Evolutionary conservation across 2,113 vertebrate genomes (phyloP), one percentile per base, ranked within the genome.

Genomic region (Sigmodon hispidus): DNA sequence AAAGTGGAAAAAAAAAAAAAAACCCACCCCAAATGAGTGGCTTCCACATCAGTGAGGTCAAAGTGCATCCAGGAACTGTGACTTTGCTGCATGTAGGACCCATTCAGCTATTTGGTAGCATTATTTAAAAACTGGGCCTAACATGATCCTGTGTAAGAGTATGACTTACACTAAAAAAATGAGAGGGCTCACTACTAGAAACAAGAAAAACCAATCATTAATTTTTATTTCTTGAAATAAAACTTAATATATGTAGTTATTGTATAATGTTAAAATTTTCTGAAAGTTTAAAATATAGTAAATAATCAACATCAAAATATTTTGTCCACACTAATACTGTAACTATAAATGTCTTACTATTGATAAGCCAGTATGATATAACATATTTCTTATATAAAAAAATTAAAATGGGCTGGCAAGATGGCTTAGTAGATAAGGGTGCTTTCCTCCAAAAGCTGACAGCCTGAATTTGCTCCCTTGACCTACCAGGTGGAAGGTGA

Each of bases 1-100:
- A 98, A 99, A 99, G 98, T 98, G 98, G 98, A 98, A 98, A 97
- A 97, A 97, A n/a, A n/a, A n/a, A n/a, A n/a, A n/a, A n/a, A n/a
- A n/a, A n/a, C n/a, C n/a, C 98, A 94, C 96, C 91, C 97, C 94
- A 93, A 96, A 98, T 96, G 98, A 98, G 97, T 97, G 97, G 93
- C 98, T 98, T 98, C 97, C 97, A 96, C 97, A 98, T 98, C 97
- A 97, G 29, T 98, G 98, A 98, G 98, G 98, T 98, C 98, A 97
- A 98, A 98, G 98, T 98, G 98, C 97, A 94, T 98, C 79, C 98
- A 95, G 96, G 97, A 96, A 98, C 96, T 97, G 65, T 97, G 83
- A 98, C 97, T 98, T 98, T 96, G 97, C 96, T 98, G 97, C 96
- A 94, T 98, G 97, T 96, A 92, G 96, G 97, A 98, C 97, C 96